Evolutionary conservation across 2,888 invertebrate genomes (phyloP), one percentile per base, ranked within the genome.

Genomic region (Palloptera scutellata): DNA sequence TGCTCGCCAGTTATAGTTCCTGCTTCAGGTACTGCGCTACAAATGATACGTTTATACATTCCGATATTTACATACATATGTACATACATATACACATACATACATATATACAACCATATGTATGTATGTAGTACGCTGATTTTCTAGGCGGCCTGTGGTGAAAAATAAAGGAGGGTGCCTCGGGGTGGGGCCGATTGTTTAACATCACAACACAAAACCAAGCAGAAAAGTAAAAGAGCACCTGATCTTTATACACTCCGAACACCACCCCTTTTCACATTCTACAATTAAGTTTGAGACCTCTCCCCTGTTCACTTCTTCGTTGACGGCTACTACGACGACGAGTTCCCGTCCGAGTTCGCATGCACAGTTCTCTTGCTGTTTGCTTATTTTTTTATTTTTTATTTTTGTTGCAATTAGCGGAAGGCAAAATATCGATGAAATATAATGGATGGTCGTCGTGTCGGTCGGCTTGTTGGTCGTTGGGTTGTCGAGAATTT

Each of bases 1-100:
- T 8, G 48, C 48, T 48, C 48, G 48, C 48, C 48, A 48, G 9
- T 48, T 30, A 77, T 74, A 79, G 80, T 79, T 79, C 79, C 79
- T 79, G 79, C 79, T 79, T 78, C 76, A 77, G 76, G 75, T 77
- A 48, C 48, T 4, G 48, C 4, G 48, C 48, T n/a, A 48, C 48
- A 48, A 13, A 48, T 48, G n/a, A 40, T 52, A 11, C 9, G 17
- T 52, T 1, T 3, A 45, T 61, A 51, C 12, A 51, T 40, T 12
- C 15, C 19, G 19, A 20, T 30, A 40, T 9, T 10, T 10, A 30
- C 55, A 12, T 13, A 41, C 42, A 42, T 59, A 58, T n/a, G 41
- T 42, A 41, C n/a, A 15, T 59, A 41, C 62, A 53, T 2, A 61
- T 40, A 30, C 11, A 53, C 53, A 62, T 11, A 53, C 17, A n/a